A percentile compares a stretch with the other conserved stretches of the same genome.
Conservation (phyloP, 2,113 vertebrate species). For the Spheniscus mendiculus region DNA sequence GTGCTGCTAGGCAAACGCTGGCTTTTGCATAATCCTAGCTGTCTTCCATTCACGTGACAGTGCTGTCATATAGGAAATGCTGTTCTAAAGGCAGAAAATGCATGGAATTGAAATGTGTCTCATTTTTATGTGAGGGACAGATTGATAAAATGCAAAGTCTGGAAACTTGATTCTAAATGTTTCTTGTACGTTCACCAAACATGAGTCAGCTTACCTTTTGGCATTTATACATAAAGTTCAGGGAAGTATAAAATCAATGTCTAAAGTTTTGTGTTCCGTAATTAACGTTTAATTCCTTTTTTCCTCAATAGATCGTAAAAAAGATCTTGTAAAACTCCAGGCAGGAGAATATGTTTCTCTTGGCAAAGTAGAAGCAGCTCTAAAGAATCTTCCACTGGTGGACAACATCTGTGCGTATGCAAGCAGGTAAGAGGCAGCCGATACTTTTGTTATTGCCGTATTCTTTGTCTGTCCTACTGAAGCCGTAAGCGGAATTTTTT, state of each 20-base stretch:
- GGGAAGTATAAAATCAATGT: background rate
- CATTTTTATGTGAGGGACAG: background rate
- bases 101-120: background rate
- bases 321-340: constrained; percentile 96
- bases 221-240: background rate
- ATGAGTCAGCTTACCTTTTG: background rate
- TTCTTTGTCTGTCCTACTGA: background rate
- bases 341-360: constrained; percentile 96
- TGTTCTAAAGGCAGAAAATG: background rate
- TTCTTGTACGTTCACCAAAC: background rate
- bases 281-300: background rate
- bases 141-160: background rate
- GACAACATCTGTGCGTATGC: constrained; percentile 98
- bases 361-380: constrained; percentile 92
- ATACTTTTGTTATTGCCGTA: background rate
- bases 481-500: background rate
- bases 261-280: background rate
- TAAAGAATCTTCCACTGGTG: constrained; percentile 91
- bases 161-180: background rate
- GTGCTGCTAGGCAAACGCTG: background rate
- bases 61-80: background rate
- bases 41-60: background rate
- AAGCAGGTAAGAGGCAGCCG: constrained; percentile 83
- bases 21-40: background rate
- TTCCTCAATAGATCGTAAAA: constrained; percentile 87